These are phyloP conservation scores for Drosophila colorata DNA, from an alignment of 2,888 invertebrate species.

Conservation along the genomic window DNA sequence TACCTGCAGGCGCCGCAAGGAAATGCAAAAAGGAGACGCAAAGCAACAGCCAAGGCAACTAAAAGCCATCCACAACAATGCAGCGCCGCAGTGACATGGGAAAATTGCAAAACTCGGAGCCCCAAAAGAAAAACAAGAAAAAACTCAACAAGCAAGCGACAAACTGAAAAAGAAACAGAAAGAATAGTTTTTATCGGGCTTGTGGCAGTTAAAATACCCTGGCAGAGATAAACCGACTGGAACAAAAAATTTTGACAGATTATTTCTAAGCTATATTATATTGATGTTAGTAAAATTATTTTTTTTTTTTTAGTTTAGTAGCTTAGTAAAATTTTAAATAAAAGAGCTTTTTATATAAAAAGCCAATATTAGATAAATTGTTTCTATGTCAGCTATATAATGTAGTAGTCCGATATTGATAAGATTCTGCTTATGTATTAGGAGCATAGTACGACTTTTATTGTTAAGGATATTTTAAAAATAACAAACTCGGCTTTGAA, in stretches of 20 bases:
- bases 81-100: slow-evolving; percentile 32
- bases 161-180: neutral
- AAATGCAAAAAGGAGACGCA: slow-evolving; percentile 5
- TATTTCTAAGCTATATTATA: no score
- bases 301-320: no score
- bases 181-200: neutral
- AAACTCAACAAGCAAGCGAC: neutral
- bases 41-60: slow-evolving; percentile 26
- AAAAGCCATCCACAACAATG: slow-evolving; percentile 33
- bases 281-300: no score
- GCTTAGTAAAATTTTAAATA: no score
- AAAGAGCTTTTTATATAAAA: no score
- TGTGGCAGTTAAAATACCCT: neutral
- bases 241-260: no score
- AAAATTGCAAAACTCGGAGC: slow-evolving; percentile 19
- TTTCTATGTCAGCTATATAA: no score
- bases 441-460: no score
- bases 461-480: no score
- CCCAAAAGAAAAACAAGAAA: neutral
- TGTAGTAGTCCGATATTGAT: no score
- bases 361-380: no score
- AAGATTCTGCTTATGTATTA: no score
- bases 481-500: neutral
- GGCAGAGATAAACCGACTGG: neutral
- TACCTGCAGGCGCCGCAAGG: slow-evolving; percentile 63